A percentile compares a stretch with the other conserved stretches of the same genome.
Evolutionary conservation across 2,797 vertebrate species (phyloP).

Genomic region (Acropternis orthonyx): DNA sequence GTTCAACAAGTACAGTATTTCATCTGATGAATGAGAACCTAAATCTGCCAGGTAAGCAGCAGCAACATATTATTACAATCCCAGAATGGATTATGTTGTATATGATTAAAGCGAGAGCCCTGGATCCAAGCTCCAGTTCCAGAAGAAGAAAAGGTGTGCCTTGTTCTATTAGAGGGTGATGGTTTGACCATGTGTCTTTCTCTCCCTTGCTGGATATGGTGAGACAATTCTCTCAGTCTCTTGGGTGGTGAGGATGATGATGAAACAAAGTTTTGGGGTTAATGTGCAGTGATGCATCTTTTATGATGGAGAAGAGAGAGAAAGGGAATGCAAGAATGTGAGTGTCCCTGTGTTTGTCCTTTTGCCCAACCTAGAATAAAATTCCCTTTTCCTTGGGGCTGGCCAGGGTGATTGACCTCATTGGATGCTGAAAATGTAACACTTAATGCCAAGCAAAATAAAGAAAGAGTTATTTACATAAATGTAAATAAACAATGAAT

Average conservation of each 20-base stretch:
- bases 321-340: background rate
- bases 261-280: background rate
- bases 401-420: background rate
- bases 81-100: background rate
- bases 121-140: background rate
- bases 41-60: constrained; percentile 8
- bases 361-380: background rate
- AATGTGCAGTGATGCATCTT: background rate
- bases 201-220: background rate
- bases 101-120: background rate
- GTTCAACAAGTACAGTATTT: constrained; percentile 15
- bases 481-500: background rate
- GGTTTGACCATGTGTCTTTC: background rate
- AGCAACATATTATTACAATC: background rate
- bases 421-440: background rate
- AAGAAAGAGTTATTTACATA: background rate
- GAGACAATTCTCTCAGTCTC: background rate
- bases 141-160: background rate
- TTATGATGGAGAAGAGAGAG: background rate
- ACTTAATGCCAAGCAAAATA: background rate
- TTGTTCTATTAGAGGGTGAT: background rate
- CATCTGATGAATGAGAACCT: background rate
- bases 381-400: background rate
- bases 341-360: background rate
- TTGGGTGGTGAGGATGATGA: background rate